Evolutionary conservation across 1,140 invertebrate species (phyloP), one percentile per base, ranked within the genome.

Genomic region (Mizuhopecten yessoensis): DNA sequence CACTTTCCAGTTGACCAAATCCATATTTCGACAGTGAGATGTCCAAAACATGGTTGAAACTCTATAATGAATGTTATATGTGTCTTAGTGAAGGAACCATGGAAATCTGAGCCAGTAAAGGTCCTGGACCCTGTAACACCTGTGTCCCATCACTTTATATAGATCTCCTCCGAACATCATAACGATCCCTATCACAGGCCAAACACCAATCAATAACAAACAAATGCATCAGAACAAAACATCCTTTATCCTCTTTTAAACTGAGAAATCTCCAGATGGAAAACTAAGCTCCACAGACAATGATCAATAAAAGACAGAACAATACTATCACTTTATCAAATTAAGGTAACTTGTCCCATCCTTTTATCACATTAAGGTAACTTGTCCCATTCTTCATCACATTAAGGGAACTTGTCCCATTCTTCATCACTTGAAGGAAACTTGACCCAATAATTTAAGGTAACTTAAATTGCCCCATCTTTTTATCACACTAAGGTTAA

Each of bases 181-280:
- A 7, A 75, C 3, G n/a, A 75, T 29, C 9, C n/a, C 15, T n/a
- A 75, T 29, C 23, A 29, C 5, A 29, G 57, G 57, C 2, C 0
- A 13, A 45, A 45, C 15, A 75, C 23, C 7, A 75, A 75, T 75
- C 57, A 75, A 75, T 75, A 75, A 29, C 57, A 29, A 75, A 75
- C 57, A 75, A 75, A 75, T 75, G 11, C 57, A 29, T 49, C 23
- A 75, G 57, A 29, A 75, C 57, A 75, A 75, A 75, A 75, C 57
- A 75, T 75, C 57, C 57, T 29, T 75, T 17, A 75, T 75, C 57
- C 57, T 75, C 57, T 75, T 75, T 29, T 75, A 75, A 75, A 29
- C 23, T n/a, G 57, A 75, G 9, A n/a, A 75, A 75, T 75, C 57
- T 75, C 57, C 57, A 75, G 23, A 13, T 75, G 57, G 57, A 75